These are phyloP conservation scores for Oscheius sp. DNA, from an alignment of 2,888 invertebrate genomes.

Conservation along the genomic window DNA sequence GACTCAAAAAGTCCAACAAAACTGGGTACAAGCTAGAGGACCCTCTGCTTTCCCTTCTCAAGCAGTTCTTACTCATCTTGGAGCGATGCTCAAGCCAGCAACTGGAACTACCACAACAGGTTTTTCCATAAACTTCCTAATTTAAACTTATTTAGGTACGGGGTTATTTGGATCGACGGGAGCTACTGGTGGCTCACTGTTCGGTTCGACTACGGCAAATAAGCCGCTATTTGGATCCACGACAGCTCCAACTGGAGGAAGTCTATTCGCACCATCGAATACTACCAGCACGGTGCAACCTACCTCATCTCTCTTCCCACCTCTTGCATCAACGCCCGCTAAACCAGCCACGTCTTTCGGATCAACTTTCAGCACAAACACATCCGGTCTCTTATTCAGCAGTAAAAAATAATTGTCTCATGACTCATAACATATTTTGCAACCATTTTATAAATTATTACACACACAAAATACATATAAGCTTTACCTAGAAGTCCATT, in stretches of 20 bases:
- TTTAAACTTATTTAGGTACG: not conserved
- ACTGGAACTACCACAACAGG: not conserved
- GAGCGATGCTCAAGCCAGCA: constrained; percentile 27
- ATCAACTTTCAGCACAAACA: constrained; percentile 42
- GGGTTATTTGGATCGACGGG: constrained; percentile 28
- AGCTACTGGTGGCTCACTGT: constrained; percentile 42
- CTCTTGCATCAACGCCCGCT: not conserved
- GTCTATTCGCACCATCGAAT: constrained; percentile 19
- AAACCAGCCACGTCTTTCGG: constrained; percentile 33
- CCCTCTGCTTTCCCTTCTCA: constrained; percentile 26
- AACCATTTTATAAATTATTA: too few relatives aligned
- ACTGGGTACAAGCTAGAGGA: constrained; percentile 24
- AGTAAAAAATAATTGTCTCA: too few relatives aligned
- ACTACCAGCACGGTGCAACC: constrained; percentile 33
- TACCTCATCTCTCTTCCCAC: constrained; percentile 30
- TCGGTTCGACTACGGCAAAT: constrained; percentile 27
- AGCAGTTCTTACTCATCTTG: constrained; percentile 17
- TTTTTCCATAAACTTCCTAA: not conserved
- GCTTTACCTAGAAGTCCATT: too few relatives aligned
- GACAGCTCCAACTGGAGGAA: not conserved
- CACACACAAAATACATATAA: too few relatives aligned
- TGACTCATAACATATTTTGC: too few relatives aligned
- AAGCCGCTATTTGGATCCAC: constrained; percentile 27
- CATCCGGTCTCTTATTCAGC: too few relatives aligned
- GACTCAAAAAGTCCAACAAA: not conserved